Conservation (phyloP, 2,888 invertebrate species). For the Drosophila anomelani region DNA sequence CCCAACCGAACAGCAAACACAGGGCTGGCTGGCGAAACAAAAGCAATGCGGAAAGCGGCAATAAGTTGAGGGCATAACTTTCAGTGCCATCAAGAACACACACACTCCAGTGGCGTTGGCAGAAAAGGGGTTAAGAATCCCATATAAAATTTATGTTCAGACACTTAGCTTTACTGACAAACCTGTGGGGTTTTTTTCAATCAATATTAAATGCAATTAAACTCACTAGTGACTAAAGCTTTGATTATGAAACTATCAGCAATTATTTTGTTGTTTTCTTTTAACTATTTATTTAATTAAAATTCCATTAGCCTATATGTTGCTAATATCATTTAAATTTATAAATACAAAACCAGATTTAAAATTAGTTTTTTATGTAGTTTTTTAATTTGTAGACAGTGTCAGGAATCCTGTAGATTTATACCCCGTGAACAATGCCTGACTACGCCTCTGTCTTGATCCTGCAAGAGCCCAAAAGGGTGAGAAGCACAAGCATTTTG, state of each 20-base stretch:
- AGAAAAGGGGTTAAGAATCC: neutral
- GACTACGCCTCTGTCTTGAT: neutral
- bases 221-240: neutral
- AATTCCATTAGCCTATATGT: neutral
- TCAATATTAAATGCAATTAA: conserved; percentile 6
- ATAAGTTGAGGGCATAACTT: conserved; percentile 78
- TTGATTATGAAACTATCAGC: neutral
- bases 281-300: neutral
- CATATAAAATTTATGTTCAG: too few species aligned
- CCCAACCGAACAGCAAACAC: conserved; percentile 31
- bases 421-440: neutral
- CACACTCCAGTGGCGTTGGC: conserved; percentile 13
- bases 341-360: neutral
- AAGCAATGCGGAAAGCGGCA: conserved; percentile 73
- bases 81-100: conserved; percentile 49
- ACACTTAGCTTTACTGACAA: neutral
- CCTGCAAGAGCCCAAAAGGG: neutral
- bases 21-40: conserved; percentile 47
- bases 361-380: neutral
- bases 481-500: conserved; percentile 42
- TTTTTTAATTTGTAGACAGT: neutral
- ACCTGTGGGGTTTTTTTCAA: neutral
- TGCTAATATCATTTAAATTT: neutral
- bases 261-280: neutral
- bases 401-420: neutral